Evolutionary conservation across 2,113 vertebrate species (phyloP).

Genomic region (Oriolus oriolus): DNA sequence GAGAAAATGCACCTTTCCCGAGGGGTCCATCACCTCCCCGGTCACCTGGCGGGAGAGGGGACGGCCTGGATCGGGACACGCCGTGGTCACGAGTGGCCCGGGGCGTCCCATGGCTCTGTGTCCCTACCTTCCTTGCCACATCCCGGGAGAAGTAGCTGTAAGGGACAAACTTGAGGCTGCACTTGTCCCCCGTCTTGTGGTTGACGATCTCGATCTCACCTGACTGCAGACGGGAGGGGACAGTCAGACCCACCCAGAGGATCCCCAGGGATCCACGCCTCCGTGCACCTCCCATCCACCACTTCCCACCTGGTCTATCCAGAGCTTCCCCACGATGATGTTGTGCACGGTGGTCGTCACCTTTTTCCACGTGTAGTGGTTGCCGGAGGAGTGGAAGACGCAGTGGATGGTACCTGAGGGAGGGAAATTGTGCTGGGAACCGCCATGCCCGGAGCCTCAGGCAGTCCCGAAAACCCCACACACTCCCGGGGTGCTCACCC

Average conservation of each 20-base stretch:
- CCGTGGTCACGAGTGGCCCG: rapidly evolving
- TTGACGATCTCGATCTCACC: constrained; percentile 95
- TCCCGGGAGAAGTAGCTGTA: constrained; percentile 98
- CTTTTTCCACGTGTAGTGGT: constrained; percentile 98
- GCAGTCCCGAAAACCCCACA: rapidly evolving
- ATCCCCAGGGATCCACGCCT: rapidly evolving
- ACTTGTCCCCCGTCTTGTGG: constrained; percentile 91
- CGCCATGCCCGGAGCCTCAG: rapidly evolving
- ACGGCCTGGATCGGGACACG: too few relatives aligned
- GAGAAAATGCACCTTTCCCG: constrained; percentile 87
- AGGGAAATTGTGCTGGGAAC: not conserved
- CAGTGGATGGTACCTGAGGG: constrained; percentile 90
- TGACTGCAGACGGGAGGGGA: constrained; percentile 70
- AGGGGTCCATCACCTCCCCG: constrained; percentile 87
- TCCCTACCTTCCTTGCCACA: constrained; percentile 89
- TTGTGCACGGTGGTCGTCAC: constrained; percentile 97
- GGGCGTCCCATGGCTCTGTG: rapidly evolving
- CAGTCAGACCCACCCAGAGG: not conserved
- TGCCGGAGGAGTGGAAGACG: constrained; percentile 86
- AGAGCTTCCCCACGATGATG: constrained; percentile 96
- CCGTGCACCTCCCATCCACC: not conserved
- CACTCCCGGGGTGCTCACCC: constrained; percentile 67
- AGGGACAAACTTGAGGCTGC: constrained; percentile 94
- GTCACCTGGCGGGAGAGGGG: constrained; percentile 78
- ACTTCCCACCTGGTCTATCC: constrained; percentile 92